Base-by-base conservation (phyloP, 2,888 invertebrate species). In the Xanthia icteritia region DNA sequence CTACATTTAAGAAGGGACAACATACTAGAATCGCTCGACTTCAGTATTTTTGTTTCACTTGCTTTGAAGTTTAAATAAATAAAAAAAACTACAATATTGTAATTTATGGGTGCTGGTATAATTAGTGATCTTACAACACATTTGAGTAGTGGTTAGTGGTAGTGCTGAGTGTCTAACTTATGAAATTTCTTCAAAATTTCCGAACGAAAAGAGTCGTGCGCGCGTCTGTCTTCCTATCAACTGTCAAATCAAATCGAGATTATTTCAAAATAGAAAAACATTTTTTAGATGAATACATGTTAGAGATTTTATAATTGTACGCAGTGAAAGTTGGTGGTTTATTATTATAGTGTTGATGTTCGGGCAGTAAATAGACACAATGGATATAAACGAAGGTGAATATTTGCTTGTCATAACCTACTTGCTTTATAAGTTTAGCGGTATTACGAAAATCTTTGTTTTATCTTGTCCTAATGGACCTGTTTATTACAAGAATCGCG, bases 351-450 rank as follows among this genome's bases (percentile, higher is more conserved):
- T 69, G 20, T 78, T 77, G 31, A 86, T 76, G 84, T 73, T 75
- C 17, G 69, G 56, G 31, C 31, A 45, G 54, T 82, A 84, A 88
- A 67, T 48, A 61, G 67, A 23, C 66, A 79, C 42, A 69, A 96
- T 96, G 96, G 96, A 96, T 87, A 91, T 95, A 79, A 94, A 93
- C 85, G 96, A 96, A 94, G 96, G 96, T 96, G 91, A 92, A 79
- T 84, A 78, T 76, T 75, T 11, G 48, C 27, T 61, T 76, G 48
- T 68, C 39, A 71, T 90, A 89, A 89, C 92, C 88, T 90, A 83
- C 77, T 76, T 72, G 71, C 45, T 73, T 15, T 64, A 27, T n/a
- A 80, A 56, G 27, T 84, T 85, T 89, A 88, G 90, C 91, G 91
- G 90, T 81, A 73, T 80, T 70, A 13, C 31, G 23, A 67, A 42